Conservation (phyloP, 2,113 vertebrate genomes). For the Apodemus sylvaticus region DNA sequence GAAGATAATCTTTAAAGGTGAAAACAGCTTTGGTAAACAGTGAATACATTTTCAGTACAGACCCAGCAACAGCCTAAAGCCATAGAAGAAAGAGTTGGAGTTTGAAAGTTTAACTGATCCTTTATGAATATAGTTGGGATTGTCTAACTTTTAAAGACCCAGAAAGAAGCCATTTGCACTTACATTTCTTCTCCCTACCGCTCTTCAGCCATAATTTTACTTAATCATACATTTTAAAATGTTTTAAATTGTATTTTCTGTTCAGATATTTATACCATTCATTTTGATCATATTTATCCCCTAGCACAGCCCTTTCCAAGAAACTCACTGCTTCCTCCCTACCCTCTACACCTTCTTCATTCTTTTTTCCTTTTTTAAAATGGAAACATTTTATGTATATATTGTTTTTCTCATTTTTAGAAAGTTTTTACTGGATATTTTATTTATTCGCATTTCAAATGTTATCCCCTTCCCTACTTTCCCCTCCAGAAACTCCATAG, state of each 20-base stretch:
- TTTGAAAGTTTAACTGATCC: background rate
- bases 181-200: background rate
- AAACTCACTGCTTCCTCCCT: background rate
- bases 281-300: background rate
- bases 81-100: background rate
- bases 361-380: background rate
- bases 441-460: too few relatives aligned
- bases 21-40: background rate
- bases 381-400: too few relatives aligned
- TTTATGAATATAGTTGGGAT: background rate
- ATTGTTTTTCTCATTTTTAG: too few relatives aligned
- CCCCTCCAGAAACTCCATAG: too few relatives aligned
- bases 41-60: background rate
- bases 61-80: background rate
- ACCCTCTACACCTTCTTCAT: background rate
- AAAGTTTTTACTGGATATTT: too few relatives aligned
- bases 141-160: background rate
- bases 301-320: background rate
- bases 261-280: background rate
- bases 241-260: background rate
- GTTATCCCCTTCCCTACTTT: too few relatives aligned
- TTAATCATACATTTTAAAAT: background rate
- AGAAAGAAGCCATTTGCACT: background rate
- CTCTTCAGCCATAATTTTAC: background rate
- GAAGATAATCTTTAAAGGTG: background rate